Percentiles rank a stretch among this genome's conserved stretches.
Evolutionary conservation across 2,888 invertebrate genomes (phyloP).

Genomic region (Bruchidius siliquastri): DNA sequence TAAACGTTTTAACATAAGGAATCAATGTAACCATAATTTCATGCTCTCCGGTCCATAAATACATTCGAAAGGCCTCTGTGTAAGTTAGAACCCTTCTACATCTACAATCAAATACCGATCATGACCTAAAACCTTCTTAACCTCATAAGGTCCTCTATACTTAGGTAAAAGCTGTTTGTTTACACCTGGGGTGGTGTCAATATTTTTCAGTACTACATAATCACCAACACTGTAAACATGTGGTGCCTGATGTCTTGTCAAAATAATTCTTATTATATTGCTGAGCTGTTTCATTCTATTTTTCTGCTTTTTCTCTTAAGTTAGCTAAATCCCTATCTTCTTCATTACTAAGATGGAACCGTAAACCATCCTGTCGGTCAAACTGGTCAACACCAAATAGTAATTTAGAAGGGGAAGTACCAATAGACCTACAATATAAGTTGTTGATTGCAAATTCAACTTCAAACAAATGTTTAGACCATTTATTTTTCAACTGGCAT

Average conservation of each 20-base stretch:
- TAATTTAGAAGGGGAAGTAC: constrained; percentile 11
- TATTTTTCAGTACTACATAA: constrained; percentile 22
- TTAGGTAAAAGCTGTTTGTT: constrained; percentile 26
- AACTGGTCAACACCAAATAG: constrained; percentile 16
- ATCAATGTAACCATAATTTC: constrained; percentile 8
- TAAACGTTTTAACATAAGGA: not conserved
- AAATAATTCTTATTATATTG: constrained; percentile 13
- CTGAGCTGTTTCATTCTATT: constrained; percentile 17
- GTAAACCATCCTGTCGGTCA: constrained; percentile 9
- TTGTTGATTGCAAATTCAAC: constrained; percentile 13
- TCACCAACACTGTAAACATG: constrained; percentile 16
- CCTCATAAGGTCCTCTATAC: constrained; percentile 23
- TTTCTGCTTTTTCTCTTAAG: constrained; percentile 8
- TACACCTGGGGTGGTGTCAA: constrained; percentile 17
- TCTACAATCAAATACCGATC: constrained; percentile 24
- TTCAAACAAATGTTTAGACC: constrained; percentile 16
- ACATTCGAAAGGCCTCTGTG: constrained; percentile 18
- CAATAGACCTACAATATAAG: constrained; percentile 10
- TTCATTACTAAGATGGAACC: constrained; percentile 5
- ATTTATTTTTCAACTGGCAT: constrained; percentile 16
- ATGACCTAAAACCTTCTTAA: constrained; percentile 21
- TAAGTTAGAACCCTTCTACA: constrained; percentile 19
- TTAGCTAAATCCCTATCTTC: constrained; percentile 5
- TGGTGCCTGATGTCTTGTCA: constrained; percentile 15
- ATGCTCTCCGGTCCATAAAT: constrained; percentile 15